A percentile compares a stretch with the other conserved stretches of the same genome.
Evolutionary conservation across 2,888 invertebrate species (phyloP).

Genomic region (Lithophane semibrunnea): DNA sequence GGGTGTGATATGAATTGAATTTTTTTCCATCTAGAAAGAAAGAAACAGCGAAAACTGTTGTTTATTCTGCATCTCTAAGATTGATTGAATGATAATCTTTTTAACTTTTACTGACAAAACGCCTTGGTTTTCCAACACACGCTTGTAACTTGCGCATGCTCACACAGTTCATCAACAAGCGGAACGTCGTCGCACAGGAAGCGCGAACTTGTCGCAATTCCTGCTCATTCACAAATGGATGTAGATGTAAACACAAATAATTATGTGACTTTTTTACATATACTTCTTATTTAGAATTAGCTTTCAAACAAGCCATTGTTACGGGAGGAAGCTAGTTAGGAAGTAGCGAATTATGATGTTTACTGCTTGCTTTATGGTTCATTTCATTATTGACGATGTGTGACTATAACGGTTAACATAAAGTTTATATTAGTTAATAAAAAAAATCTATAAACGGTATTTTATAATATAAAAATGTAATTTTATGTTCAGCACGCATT

Average conservation of each 20-base stretch:
- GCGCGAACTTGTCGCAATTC: slow-evolving; percentile 58
- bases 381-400: slow-evolving; percentile 22
- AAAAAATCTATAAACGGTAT: background rate
- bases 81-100: too few species aligned
- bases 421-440: background rate
- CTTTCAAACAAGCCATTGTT: slow-evolving; percentile 44
- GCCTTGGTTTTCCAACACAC: background rate
- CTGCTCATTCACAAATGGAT: slow-evolving; percentile 48
- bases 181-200: slow-evolving; percentile 66
- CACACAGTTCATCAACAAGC: slow-evolving; percentile 56
- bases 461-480: slow-evolving; percentile 1
- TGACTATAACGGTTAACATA: background rate
- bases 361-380: slow-evolving; percentile 14
- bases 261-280: slow-evolving; percentile 49
- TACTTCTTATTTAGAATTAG: slow-evolving; percentile 27
- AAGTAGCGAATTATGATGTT: slow-evolving; percentile 25
- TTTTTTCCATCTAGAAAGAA: too few species aligned
- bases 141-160: slow-evolving; percentile 16
- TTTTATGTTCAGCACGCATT: slow-evolving; percentile 6
- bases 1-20: too few species aligned
- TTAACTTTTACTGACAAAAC: background rate
- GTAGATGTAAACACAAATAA: slow-evolving; percentile 36
- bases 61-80: too few species aligned
- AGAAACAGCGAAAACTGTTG: too few species aligned
- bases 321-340: slow-evolving; percentile 31